Evolutionary conservation across 2,113 vertebrate genomes (phyloP), one percentile per base, ranked within the genome.

Genomic region (Phalacrocorax carbo): DNA sequence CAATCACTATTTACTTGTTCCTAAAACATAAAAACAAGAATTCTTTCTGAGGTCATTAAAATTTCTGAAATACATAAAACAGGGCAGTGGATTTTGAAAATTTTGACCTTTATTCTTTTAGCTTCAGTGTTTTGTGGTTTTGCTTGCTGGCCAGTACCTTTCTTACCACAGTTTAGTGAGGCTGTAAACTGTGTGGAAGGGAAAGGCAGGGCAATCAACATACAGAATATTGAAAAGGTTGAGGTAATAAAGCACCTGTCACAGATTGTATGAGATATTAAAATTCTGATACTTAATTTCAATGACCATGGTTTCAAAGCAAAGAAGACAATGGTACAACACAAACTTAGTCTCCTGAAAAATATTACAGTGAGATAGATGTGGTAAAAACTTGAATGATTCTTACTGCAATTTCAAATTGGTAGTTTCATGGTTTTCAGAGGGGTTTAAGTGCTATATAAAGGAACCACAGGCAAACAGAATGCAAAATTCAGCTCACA

Each of bases 191-290:
- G 2, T 48, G 71, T 85, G 48, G 46, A 97, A 38, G 82, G 34
- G 90, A 97, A 96, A 84, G 38, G 18, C 36, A 93, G 42, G 58
- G 22, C 62, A 93, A 96, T 92, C 81, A 97, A 93, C 90, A 95
- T 84, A 78, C 49, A 57, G 77, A 96, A 92, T 87, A 78, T 66
- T 92, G 55, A 94, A 97, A 97, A 94, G n/a, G 64, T 83, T 97
- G 95, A 97, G 82, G 88, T 72, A 96, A 93, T 97, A 97, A 98
- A 97, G 72, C 21, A 93, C n/a, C 61, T 97, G 92, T 94, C 72
- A 92, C 11, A 84, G 72, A 87, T 16, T 95, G 68, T 82, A 79
- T 75, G 65, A 94, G 44, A 93, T 84, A 93, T 96, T 97, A 96
- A 83, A 49, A 86, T 93, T 96, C 86, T 91, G 48, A 93, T 97